A percentile compares a stretch with the other conserved stretches of the same genome.
Evolutionary conservation across 2,113 vertebrate genomes (phyloP).

Genomic region (Callospermophilus lateralis): DNA sequence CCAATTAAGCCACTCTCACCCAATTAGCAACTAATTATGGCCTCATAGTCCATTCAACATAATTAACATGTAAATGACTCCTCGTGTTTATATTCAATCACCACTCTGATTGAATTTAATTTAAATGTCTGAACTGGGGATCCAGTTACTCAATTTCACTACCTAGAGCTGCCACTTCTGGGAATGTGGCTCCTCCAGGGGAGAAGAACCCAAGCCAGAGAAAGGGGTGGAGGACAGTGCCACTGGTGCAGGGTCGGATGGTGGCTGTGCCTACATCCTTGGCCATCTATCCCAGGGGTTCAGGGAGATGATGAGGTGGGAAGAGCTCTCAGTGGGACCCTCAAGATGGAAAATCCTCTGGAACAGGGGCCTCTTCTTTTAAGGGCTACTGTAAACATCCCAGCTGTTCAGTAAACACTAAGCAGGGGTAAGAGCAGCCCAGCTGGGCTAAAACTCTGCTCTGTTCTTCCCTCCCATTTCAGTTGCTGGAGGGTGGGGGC

Average conservation of each 20-base stretch:
- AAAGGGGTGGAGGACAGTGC: neutral
- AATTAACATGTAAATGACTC: slow-evolving; percentile 93
- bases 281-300: neutral
- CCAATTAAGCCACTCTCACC: slow-evolving; percentile 89
- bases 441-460: slow-evolving; percentile 3
- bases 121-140: slow-evolving; percentile 86
- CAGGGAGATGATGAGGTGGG: neutral
- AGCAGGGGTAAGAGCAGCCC: neutral
- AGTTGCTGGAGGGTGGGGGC: neutral
- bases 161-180: slow-evolving; percentile 64
- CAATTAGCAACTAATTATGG: slow-evolving; percentile 92
- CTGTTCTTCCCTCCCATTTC: neutral
- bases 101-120: slow-evolving; percentile 84
- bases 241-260: neutral
- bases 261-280: no score
- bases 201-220: neutral
- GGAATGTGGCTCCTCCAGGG: neutral
- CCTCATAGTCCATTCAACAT: slow-evolving; percentile 88
- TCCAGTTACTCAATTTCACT: slow-evolving; percentile 69
- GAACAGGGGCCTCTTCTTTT: slow-evolving; percentile 44
- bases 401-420: slow-evolving; percentile 75
- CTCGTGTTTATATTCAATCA: slow-evolving; percentile 91
- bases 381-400: slow-evolving; percentile 79
- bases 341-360: slow-evolving; percentile 58
- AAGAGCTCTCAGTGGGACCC: neutral